These are phyloP conservation scores for Vespertilio murinus DNA, from an alignment of 2,797 vertebrate species.

Conservation along the genomic window DNA sequence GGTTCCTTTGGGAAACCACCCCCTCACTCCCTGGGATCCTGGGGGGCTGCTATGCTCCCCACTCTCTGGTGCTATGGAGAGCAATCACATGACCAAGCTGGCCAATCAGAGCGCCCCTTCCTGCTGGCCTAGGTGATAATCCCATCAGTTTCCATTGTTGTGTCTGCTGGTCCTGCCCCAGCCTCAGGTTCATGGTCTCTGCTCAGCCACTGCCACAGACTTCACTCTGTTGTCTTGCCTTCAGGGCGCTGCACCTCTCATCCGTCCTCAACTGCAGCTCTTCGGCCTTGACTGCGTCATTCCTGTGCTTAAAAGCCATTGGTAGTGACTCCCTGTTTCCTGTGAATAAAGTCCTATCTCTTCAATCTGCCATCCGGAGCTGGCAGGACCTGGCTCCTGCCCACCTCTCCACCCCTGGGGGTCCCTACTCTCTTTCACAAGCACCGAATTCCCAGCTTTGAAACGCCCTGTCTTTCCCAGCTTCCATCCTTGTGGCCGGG, in stretches of 20 bases:
- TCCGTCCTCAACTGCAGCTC: neutral
- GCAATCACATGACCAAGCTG: neutral
- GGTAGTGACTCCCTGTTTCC: too few species aligned
- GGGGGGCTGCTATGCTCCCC: too few species aligned
- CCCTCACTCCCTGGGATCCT: neutral
- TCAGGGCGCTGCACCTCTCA: neutral
- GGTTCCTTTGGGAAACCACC: neutral
- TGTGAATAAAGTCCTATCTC: neutral
- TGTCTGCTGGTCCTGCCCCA: neutral
- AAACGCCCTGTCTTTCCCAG: neutral
- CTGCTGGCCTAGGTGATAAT: neutral
- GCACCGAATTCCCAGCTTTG: neutral
- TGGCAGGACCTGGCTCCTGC: neutral
- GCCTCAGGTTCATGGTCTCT: neutral
- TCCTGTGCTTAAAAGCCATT: neutral
- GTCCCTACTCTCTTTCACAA: neutral
- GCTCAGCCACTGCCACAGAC: neutral
- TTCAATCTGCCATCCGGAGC: neutral
- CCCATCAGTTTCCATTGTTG: neutral
- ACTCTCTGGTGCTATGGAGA: neutral
- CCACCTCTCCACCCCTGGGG: neutral
- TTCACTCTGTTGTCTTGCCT: neutral
- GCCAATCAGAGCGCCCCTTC: neutral
- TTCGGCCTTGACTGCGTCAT: neutral
- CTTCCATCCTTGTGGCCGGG: neutral